Evolutionary conservation across 2,888 invertebrate genomes (phyloP).

Genomic region (Mamestra brassicae): DNA sequence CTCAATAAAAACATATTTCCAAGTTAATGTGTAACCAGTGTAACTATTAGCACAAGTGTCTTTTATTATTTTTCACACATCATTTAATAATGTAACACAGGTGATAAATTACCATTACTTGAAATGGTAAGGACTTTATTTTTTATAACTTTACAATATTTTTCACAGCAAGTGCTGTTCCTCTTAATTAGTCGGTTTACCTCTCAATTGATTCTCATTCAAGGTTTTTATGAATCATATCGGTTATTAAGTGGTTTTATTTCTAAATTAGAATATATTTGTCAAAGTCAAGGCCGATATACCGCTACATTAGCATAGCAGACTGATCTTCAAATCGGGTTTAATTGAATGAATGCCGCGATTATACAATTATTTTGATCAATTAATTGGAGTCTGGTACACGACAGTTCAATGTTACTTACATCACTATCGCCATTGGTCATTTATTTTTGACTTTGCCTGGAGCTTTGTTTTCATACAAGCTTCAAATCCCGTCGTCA

Average conservation of each 20-base stretch:
- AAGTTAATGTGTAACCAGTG: not conserved
- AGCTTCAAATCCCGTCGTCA: not conserved
- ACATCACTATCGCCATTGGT: slow-evolving; percentile 27
- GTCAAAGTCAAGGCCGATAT: slow-evolving; percentile 61
- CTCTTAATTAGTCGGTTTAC: slow-evolving; percentile 47
- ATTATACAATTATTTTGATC: slow-evolving; percentile 52
- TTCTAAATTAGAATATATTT: slow-evolving; percentile 47
- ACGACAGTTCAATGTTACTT: slow-evolving; percentile 60
- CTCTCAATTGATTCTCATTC: slow-evolving; percentile 48
- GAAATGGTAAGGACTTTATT: slow-evolving; percentile 50
- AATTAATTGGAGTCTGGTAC: slow-evolving; percentile 49
- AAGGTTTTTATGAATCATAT: slow-evolving; percentile 61
- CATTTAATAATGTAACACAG: slow-evolving; percentile 15
- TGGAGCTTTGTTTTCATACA: not conserved
- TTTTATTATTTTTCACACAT: slow-evolving; percentile 21
- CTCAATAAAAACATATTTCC: slow-evolving; percentile 3
- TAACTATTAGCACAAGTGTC: slow-evolving; percentile 35
- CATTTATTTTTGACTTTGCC: not conserved
- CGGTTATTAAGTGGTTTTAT: slow-evolving; percentile 44
- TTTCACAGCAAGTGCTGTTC: slow-evolving; percentile 28
- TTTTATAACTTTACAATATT: slow-evolving; percentile 27
- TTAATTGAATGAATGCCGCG: slow-evolving; percentile 36
- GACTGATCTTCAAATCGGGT: slow-evolving; percentile 29
- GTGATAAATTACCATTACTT: slow-evolving; percentile 32
- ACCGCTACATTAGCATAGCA: slow-evolving; percentile 52